phyloP scores from a whole-genome alignment of 2,113 vertebrate species.

The Rhombomys opimus region DNA sequence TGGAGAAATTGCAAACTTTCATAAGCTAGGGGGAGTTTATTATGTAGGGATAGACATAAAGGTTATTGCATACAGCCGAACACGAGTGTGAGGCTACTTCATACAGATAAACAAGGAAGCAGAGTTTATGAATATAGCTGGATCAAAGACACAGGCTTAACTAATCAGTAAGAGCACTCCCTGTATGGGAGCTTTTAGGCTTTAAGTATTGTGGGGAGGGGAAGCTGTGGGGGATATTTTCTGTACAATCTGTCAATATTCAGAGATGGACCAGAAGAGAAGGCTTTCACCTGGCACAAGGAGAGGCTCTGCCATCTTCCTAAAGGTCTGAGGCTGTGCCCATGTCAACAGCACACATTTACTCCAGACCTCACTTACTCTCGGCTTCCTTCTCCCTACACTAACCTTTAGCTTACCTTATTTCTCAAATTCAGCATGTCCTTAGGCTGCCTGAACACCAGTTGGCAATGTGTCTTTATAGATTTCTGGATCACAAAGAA shows the following conservation, averaged over 20 bases:
- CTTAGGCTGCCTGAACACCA: not conserved
- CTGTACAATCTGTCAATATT: not conserved
- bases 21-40: not conserved
- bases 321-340: not conserved
- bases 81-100: not conserved
- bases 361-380: not conserved
- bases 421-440: not conserved
- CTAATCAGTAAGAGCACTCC: not conserved
- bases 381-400: not conserved
- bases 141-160: not conserved
- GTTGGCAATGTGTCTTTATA: not conserved
- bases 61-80: not conserved
- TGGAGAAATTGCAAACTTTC: not conserved
- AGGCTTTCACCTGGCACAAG: not conserved
- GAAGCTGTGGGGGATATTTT: not conserved
- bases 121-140: not conserved
- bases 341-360: not conserved
- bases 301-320: not conserved
- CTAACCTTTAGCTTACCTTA: not conserved
- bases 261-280: not conserved
- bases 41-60: not conserved
- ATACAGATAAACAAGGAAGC: not conserved
- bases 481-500: not conserved
- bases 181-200: not conserved
- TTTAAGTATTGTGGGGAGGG: not conserved